These are phyloP conservation scores for Cynocephalus volans DNA, from an alignment of 2,113 vertebrate species.

Conservation along the genomic window DNA sequence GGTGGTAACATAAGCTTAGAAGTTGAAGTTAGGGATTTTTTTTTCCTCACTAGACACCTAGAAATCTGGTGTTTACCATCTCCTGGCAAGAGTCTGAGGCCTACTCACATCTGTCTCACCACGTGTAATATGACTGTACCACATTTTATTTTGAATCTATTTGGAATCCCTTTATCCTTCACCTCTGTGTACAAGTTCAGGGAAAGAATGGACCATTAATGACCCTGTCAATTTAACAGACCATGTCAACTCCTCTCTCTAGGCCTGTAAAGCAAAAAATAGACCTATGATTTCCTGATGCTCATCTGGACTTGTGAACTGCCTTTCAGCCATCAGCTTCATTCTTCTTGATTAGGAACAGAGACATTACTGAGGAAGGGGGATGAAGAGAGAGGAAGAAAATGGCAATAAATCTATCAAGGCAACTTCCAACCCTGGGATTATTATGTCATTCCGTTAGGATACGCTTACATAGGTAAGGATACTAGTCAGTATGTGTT, in stretches of 20 bases:
- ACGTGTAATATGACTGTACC: not conserved
- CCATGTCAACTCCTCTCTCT: not conserved
- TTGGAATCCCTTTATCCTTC: not conserved
- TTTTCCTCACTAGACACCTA: not conserved
- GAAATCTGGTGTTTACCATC: constrained; percentile 40
- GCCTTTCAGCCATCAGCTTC: constrained; percentile 11
- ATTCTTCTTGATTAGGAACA: constrained; percentile 53
- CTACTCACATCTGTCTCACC: not conserved
- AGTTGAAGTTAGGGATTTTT: not conserved
- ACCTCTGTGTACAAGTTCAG: not conserved
- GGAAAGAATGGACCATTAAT: not conserved
- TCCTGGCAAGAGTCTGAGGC: not conserved
- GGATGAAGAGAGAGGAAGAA: not conserved
- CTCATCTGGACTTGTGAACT: constrained; percentile 34
- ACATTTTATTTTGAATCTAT: not conserved
- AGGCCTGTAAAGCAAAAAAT: constrained; percentile 38
- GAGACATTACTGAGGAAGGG: not conserved
- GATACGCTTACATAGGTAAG: not conserved
- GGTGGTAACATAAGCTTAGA: not conserved
- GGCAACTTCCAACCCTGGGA: not conserved
- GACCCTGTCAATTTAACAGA: not conserved
- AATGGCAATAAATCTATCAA: constrained; percentile 25
- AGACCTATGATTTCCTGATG: not conserved
- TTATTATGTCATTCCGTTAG: not conserved
- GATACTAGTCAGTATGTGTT: not conserved